These are phyloP conservation scores for Phalanger gymnotis DNA, from an alignment of 2,797 vertebrate species.

Conservation along the genomic window DNA sequence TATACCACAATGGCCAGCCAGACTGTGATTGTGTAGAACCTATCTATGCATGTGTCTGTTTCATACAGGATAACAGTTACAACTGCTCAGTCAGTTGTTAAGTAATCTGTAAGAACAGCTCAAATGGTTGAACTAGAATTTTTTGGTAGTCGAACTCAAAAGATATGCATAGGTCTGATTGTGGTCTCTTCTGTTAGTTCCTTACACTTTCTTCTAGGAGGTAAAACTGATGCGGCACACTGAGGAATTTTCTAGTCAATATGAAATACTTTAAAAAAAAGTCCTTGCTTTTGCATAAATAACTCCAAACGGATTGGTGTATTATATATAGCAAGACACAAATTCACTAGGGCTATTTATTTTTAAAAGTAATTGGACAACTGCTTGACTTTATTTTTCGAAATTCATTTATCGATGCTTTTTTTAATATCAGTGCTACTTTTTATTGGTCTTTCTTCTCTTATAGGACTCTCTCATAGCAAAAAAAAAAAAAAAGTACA, in stretches of 20 bases:
- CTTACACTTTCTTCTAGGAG: conserved; percentile 32
- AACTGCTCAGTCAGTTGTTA: conserved; percentile 48
- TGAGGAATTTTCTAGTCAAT: conserved; percentile 30
- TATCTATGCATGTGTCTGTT: conserved; percentile 44
- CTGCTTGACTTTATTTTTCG: background rate
- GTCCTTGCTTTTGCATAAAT: background rate
- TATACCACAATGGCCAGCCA: background rate
- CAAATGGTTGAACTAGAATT: conserved; percentile 44
- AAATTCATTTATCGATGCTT: background rate
- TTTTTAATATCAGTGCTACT: background rate
- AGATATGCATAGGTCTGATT: conserved; percentile 5
- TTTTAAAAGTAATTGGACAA: background rate
- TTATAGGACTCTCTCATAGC: background rate
- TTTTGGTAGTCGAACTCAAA: conserved; percentile 27
- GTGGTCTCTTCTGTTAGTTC: conserved; percentile 31
- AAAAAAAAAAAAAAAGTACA: background rate
- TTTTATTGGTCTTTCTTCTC: background rate
- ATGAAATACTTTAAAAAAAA: background rate
- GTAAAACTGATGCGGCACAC: conserved; percentile 58
- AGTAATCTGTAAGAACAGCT: conserved; percentile 46
- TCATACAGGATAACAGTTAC: conserved; percentile 47
- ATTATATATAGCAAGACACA: background rate
- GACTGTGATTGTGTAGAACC: conserved; percentile 25
- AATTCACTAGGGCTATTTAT: background rate
- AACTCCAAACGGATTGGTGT: background rate